These are phyloP conservation scores for Papilio demoleus DNA, from an alignment of 2,888 invertebrate species.

Conservation along the genomic window DNA sequence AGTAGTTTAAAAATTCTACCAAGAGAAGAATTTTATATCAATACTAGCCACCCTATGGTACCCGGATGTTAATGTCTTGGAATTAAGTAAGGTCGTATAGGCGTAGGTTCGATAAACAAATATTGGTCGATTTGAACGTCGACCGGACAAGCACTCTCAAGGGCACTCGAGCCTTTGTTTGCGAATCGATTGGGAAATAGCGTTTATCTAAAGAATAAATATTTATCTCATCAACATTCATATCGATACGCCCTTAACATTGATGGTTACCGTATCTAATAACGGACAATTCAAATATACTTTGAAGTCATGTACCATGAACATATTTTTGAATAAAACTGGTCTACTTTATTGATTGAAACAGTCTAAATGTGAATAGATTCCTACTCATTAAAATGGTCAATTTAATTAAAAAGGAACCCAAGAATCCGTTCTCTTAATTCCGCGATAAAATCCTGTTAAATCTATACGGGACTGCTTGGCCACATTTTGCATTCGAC, in stretches of 20 bases:
- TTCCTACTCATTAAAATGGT: too few relatives aligned
- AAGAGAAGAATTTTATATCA: too few relatives aligned
- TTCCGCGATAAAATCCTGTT: too few relatives aligned
- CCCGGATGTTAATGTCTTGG: not conserved
- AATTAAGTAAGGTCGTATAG: constrained; percentile 29
- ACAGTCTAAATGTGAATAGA: too few relatives aligned
- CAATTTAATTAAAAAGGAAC: too few relatives aligned
- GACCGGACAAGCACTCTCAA: constrained; percentile 34
- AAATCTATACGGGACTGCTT: too few relatives aligned
- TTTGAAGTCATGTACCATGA: constrained; percentile 5
- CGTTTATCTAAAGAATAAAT: constrained; percentile 30
- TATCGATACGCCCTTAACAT: constrained; percentile 20
- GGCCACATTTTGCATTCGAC: too few relatives aligned
- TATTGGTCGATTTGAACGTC: constrained; percentile 26
- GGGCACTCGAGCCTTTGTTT: constrained; percentile 36
- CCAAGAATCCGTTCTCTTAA: too few relatives aligned
- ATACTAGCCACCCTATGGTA: too few relatives aligned
- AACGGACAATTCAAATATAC: constrained; percentile 11
- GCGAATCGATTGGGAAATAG: constrained; percentile 26
- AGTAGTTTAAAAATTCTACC: too few relatives aligned
- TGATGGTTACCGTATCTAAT: constrained; percentile 18
- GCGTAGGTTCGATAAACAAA: constrained; percentile 27
- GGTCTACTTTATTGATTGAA: too few relatives aligned
- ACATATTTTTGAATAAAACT: not conserved
- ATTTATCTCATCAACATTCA: constrained; percentile 32